These are phyloP conservation scores for Peromyscus melanophrys DNA, from an alignment of 2,797 vertebrate genomes.

Conservation along the genomic window DNA sequence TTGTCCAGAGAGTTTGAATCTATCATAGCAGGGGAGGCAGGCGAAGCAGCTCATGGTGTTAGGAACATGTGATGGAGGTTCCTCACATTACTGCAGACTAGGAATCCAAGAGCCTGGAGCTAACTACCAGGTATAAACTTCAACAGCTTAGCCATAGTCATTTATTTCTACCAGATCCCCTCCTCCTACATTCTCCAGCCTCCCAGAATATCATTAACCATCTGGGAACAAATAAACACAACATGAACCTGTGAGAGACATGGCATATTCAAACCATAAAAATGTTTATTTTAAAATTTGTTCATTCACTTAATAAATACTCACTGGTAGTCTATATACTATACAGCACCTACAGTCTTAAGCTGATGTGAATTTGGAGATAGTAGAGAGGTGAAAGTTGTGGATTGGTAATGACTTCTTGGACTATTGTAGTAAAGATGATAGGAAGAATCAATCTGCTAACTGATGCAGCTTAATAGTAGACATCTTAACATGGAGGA, in stretches of 20 bases:
- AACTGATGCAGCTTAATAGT: neutral
- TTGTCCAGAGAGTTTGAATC: neutral
- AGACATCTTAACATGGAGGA: neutral
- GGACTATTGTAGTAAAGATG: constrained; percentile 25
- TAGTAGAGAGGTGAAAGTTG: neutral
- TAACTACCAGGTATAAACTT: neutral
- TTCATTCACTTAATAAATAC: constrained; percentile 46
- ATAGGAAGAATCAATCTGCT: constrained; percentile 32
- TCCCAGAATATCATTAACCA: neutral
- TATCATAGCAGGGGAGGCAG: neutral
- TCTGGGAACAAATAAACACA: neutral
- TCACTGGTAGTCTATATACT: constrained; percentile 30
- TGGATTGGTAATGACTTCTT: constrained; percentile 26
- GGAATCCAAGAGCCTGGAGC: neutral
- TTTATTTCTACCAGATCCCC: neutral
- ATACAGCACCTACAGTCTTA: neutral
- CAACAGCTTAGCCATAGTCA: neutral
- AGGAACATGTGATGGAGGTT: neutral
- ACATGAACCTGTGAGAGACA: neutral
- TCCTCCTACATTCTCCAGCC: neutral
- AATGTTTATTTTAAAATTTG: constrained; percentile 38
- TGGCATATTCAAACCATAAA: neutral
- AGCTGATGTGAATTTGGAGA: neutral
- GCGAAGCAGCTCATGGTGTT: neutral
- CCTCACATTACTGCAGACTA: neutral